phyloP scores from a whole-genome alignment of 2,888 invertebrate species.

The Athalia cordata region DNA sequence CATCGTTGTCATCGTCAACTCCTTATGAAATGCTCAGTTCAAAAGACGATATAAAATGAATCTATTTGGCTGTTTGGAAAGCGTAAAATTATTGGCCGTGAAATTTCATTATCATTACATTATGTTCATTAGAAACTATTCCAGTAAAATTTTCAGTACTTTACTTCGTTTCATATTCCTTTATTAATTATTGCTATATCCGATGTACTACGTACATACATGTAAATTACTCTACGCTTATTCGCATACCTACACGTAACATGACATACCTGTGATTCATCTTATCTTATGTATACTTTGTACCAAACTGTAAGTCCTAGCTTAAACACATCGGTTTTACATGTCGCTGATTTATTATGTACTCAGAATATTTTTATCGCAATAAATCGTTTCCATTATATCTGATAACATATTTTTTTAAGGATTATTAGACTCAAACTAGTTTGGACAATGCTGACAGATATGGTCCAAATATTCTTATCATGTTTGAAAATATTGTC shows the following conservation, averaged over 20 bases:
- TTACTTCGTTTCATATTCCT: background rate
- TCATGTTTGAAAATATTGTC: too few relatives aligned
- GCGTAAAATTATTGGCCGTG: too few relatives aligned
- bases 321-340: background rate
- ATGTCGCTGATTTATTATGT: background rate
- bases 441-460: background rate
- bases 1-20: background rate
- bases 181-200: too few relatives aligned
- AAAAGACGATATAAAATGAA: background rate
- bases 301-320: background rate
- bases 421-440: background rate
- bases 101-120: background rate
- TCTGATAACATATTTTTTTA: slow-evolving; percentile 2
- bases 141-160: background rate
- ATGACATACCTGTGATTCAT: too few relatives aligned
- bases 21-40: too few relatives aligned
- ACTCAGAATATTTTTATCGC: slow-evolving; percentile 1
- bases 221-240: too few relatives aligned
- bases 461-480: too few relatives aligned
- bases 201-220: too few relatives aligned
- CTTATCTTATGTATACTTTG: slow-evolving; percentile 1
- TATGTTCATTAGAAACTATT: background rate
- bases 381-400: background rate
- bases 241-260: too few relatives aligned
- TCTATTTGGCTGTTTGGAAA: too few relatives aligned